Conservation (phyloP, 2,888 invertebrate genomes). For the Gymnosoma rotundatum region DNA sequence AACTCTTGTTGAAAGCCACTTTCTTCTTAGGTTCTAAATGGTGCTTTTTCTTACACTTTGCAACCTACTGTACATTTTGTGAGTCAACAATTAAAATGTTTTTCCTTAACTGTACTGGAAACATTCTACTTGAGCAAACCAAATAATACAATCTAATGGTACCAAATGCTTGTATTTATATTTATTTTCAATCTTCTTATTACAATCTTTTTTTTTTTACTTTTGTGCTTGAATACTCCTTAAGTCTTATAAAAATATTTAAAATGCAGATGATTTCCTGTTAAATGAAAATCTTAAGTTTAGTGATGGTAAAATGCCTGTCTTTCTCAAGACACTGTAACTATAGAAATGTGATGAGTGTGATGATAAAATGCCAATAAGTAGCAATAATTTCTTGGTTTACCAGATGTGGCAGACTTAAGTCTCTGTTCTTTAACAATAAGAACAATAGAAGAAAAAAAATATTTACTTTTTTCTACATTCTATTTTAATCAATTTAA, state of each 20-base stretch:
- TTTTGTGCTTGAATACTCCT: conserved; percentile 16
- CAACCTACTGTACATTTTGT: no score
- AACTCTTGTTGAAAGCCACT: no score
- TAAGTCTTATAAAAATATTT: conserved; percentile 35
- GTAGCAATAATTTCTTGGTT: conserved; percentile 61
- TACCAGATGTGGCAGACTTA: conserved; percentile 56
- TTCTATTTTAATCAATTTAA: conserved; percentile 45
- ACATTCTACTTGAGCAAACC: background rate
- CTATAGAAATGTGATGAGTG: conserved; percentile 1
- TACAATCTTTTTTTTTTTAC: background rate
- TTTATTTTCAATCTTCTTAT: conserved; percentile 44
- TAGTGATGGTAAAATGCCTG: conserved; percentile 6
- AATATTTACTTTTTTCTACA: conserved; percentile 40
- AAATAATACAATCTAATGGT: conserved; percentile 33
- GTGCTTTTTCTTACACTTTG: no score
- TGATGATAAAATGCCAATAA: conserved; percentile 57
- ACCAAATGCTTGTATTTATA: conserved; percentile 11
- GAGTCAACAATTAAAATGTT: background rate
- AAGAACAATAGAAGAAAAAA: conserved; percentile 5
- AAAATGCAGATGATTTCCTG: conserved; percentile 32
- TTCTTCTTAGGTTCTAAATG: no score
- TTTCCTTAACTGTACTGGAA: background rate
- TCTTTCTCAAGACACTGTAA: background rate
- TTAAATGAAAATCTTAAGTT: background rate
- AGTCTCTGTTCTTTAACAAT: background rate